Base-by-base conservation (phyloP, 1,140 invertebrate species). In the Apis laboriosa region DNA sequence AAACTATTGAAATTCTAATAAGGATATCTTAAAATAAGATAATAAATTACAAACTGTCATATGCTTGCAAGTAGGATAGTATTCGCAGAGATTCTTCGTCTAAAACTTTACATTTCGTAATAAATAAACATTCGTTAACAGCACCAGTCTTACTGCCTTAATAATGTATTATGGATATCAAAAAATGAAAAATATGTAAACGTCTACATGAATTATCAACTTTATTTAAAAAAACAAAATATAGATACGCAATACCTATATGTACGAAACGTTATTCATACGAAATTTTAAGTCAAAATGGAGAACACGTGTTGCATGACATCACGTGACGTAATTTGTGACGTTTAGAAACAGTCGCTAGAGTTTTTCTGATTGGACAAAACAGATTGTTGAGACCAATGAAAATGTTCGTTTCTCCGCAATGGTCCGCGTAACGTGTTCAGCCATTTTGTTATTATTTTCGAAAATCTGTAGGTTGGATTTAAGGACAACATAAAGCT, bases 371-470 rank as follows among this genome's bases (percentile, higher is more conserved):
- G 84, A 92, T 92, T 93, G 90, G 92, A 34, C 53, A 66, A 72
- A 51, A 66, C 28, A 43, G 13, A 13, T 19, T 13, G 13, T 53
- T 49, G 9, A 43, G 12, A 49, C 92, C 91, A 92, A 92, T 93
- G 66, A 70, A 24, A 67, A 43, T 19, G 17, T 66, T 74, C 77
- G 89, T 92, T 88, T 89, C 90, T 93, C 86, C 80, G 86, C 89
- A 91, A 90, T 92, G 87, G 88, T 89, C 80, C 87, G 86, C 81
- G 89, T 86, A 91, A 86, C 89, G 84, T 86, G 84, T 77, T 85
- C 91, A 85, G 91, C 92, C 92, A 92, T 92, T 89, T 92, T 93
- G 90, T 92, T 93, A 92, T 93, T 92, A 92, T 93, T 92, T 92
- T 93, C 92, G 92, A 93, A 93, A 93, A 92, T 92, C 89, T 90